A percentile compares a stretch with the other conserved stretches of the same genome.
These are phyloP conservation scores for Promerops cafer DNA, from an alignment of 2,113 vertebrate species.

Conservation along the genomic window DNA sequence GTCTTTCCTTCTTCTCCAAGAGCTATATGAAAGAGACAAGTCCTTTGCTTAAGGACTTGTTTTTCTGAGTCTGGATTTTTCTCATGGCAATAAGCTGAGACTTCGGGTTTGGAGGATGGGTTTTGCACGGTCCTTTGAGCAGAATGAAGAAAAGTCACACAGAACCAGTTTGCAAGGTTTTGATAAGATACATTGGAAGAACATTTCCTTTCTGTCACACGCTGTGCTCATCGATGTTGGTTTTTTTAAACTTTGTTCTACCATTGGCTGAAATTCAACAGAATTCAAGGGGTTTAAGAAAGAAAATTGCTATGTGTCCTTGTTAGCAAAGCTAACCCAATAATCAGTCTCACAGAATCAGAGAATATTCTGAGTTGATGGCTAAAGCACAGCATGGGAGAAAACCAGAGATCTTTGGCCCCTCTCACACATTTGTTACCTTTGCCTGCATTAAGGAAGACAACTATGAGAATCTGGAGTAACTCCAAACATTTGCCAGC, in stretches of 20 bases:
- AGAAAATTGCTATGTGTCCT: background rate
- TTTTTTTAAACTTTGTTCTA: background rate
- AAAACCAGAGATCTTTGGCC: background rate
- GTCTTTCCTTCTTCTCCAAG: background rate
- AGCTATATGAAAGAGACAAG: background rate
- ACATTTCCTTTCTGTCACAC: background rate
- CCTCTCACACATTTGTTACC: background rate
- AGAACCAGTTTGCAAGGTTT: background rate
- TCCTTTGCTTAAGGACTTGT: background rate
- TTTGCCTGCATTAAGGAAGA: slow-evolving; percentile 9
- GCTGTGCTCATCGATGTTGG: background rate
- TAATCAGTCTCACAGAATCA: background rate
- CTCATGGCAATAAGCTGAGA: background rate
- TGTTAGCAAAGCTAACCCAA: background rate
- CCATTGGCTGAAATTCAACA: background rate
- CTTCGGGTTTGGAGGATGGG: background rate
- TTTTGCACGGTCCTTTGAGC: background rate
- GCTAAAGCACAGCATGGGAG: background rate
- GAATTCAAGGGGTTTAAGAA: background rate
- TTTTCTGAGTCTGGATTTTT: background rate
- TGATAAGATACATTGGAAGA: background rate
- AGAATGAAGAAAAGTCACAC: background rate
- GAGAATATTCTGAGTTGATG: background rate
- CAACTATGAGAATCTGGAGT: slow-evolving; percentile 32
- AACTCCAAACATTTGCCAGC: slow-evolving; percentile 53